Conservation (phyloP, 2,888 invertebrate genomes). For the Eremobia ochroleuca region DNA sequence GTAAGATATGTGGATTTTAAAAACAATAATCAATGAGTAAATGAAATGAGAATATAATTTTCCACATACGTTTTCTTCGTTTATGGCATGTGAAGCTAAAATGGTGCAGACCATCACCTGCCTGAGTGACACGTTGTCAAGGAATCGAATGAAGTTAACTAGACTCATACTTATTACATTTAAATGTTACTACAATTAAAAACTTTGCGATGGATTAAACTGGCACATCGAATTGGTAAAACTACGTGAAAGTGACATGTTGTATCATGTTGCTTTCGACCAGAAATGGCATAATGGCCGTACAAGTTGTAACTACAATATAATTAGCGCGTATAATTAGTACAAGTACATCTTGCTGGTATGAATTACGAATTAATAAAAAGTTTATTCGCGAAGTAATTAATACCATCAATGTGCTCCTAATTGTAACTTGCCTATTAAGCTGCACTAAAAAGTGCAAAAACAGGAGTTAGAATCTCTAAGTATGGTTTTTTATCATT, state of each 20-base stretch:
- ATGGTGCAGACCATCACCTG: constrained; percentile 53
- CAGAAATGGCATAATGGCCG: background rate
- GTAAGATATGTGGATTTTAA: constrained; percentile 28
- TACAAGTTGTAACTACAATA: constrained; percentile 17
- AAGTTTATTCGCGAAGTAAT: constrained; percentile 11
- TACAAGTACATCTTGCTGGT: constrained; percentile 1
- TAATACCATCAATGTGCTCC: constrained; percentile 8
- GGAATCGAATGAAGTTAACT: constrained; percentile 36
- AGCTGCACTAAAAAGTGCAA: constrained; percentile 1
- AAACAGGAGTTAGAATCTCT: constrained; percentile 16
- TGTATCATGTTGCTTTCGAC: constrained; percentile 9
- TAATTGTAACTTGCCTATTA: constrained; percentile 1
- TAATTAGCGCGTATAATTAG: constrained; percentile 26
- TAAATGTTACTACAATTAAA: constrained; percentile 43
- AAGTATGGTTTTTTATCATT: constrained; percentile 11
- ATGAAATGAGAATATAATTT: constrained; percentile 55
- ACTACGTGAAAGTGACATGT: constrained; percentile 36
- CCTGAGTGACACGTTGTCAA: constrained; percentile 46
- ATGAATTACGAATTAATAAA: constrained; percentile 12
- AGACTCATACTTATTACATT: constrained; percentile 16
- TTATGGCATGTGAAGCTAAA: constrained; percentile 31
- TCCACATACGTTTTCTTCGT: constrained; percentile 45
- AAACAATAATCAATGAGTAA: constrained; percentile 43
- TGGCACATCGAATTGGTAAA: constrained; percentile 35
- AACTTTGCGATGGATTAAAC: constrained; percentile 25